Base-by-base conservation (phyloP, 2,888 invertebrate species). In the Neoitamus cyanurus region DNA sequence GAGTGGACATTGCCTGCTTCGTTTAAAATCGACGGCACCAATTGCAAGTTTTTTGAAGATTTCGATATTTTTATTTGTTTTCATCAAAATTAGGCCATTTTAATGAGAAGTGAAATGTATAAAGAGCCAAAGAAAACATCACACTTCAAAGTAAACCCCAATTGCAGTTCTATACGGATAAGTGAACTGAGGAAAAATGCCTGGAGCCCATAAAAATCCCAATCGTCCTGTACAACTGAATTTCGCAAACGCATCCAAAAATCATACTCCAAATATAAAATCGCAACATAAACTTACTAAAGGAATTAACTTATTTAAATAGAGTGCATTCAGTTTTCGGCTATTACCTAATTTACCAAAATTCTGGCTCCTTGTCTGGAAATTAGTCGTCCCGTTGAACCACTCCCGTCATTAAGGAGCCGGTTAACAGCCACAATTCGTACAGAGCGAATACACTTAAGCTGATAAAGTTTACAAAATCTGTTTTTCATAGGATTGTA, bases 351-450 rank as follows among this genome's bases (percentile, higher is more conserved):
- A 28, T 42, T 37, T 42, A 58, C 58, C 58, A 58, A 58, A 42
- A 58, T 58, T 58, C 58, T 58, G 58, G 20, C 58, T 58, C 25
- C 58, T 75, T 42, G 42, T 37, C 37, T 42, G 25, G 42, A 75
- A 75, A 28, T 75, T 75, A 75, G 20, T 75, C 42, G 75, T 25
- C 28, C 25, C 34, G 25, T 28, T 15, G 25, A 75, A 75, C 75
- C 75, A 75, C 75, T 75, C 75, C 75, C 75, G 75, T 42, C 75
- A 75, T 75, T 42, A 28, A 42, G 37, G 20, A 36, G 75, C 75
- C 75, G 75, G 42, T 42, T 75, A 30, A 46, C 13, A 75, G 28
- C 15, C 9, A 20, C 58, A 58, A 58, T 58, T 58, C 25, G 25
- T 20, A 58, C 25, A 7, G 6, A 25, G 58, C 58, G 58, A 58